Base-by-base conservation (phyloP, 2,888 invertebrate species). In the Spodoptera picta region DNA sequence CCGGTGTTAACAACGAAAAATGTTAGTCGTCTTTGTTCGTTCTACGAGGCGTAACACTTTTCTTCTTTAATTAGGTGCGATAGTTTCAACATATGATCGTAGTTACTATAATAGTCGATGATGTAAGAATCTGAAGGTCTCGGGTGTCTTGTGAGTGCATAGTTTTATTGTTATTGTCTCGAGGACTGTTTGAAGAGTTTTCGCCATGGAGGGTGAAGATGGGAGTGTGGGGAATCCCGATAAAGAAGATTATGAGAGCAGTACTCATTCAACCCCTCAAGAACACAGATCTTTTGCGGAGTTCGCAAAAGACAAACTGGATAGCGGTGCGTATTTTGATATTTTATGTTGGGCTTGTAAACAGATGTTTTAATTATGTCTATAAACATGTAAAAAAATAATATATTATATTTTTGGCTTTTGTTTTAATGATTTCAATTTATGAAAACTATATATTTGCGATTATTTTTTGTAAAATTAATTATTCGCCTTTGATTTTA, bases 121-220 rank as follows among this genome's bases (percentile, higher is more conserved):
- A 94, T 94, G 94, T 94, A 94, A 94, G 94, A 90, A 86, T 88
- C 75, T 86, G 88, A 91, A 91, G 89, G 89, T 85, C 87, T 84
- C 73, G 63, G 62, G 52, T 52, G 46, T 77, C 76, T 82, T 82
- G 83, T 86, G 85, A 80, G 83, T 81, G 83, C 77, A 80, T 82
- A 78, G 80, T 84, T 79, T 70, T 82, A 82, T 86, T 87, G 81
- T 84, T 87, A 79, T 85, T 82, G 82, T 79, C 65, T 83, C 82
- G 73, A 60, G 75, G 56, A 65, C 69, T 77, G 54, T 69, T 73
- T 65, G 12, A 73, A 70, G 47, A 74, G 58, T 69, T 71, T 78
- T 79, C 73, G 74, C 63, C 56, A 94, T 94, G 94, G 94, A 93
- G 75, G 85, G 86, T 65, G 92, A 93, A 75, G 91, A 91, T 56